Conservation (phyloP, 2,888 invertebrate genomes). For the Metalampra italica region DNA sequence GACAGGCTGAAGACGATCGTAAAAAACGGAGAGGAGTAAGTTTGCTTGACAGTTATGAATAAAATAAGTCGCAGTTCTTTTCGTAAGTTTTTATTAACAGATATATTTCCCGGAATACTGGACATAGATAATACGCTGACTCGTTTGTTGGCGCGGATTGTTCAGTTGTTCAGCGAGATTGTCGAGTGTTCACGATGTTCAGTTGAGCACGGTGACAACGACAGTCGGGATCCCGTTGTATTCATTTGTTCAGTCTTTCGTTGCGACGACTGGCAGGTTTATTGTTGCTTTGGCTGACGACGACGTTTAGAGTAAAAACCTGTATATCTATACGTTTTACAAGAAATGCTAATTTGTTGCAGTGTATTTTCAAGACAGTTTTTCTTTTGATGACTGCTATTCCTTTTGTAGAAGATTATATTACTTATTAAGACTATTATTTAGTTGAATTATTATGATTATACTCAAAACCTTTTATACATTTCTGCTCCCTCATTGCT, state of each 20-base stretch:
- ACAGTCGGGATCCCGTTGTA: constrained; percentile 23
- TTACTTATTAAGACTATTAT: no score
- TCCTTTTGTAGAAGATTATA: no score
- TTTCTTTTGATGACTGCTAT: no score
- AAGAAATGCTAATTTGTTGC: not conserved
- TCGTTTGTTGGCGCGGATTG: constrained; percentile 35
- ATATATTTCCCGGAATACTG: not conserved
- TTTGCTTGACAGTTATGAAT: no score
- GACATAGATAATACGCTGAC: constrained; percentile 20
- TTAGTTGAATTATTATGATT: no score
- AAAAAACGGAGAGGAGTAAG: no score
- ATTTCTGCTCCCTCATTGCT: no score
- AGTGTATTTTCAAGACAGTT: not conserved
- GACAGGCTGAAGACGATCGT: no score
- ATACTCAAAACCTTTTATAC: no score
- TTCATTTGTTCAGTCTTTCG: constrained; percentile 25
- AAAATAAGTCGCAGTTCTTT: no score
- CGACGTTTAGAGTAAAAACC: not conserved
- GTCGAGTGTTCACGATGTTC: constrained; percentile 28
- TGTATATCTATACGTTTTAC: not conserved
- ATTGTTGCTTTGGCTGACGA: constrained; percentile 21
- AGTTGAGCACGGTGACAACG: constrained; percentile 37
- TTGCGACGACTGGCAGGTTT: constrained; percentile 20
- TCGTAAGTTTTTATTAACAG: no score
- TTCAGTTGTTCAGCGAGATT: constrained; percentile 22